Conservation (phyloP, 2,113 vertebrate genomes). For the Leucopternis melanops region DNA sequence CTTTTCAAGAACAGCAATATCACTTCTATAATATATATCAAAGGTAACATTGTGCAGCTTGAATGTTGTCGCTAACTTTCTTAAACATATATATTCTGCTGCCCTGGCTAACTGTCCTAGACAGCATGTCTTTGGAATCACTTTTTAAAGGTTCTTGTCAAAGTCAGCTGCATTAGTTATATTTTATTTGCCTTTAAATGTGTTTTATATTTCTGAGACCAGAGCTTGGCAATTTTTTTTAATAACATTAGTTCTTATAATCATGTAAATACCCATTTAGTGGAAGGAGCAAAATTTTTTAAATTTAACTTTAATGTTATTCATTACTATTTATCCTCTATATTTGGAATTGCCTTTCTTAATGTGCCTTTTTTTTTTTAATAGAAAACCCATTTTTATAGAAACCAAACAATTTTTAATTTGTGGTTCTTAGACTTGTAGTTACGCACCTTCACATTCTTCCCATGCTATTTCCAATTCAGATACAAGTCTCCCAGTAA, state of each 20-base stretch:
- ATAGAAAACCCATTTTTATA: neutral
- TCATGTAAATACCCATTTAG: conserved; percentile 31
- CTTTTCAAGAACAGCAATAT: conserved; percentile 48
- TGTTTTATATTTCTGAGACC: conserved; percentile 1
- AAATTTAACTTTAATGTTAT: conserved; percentile 29
- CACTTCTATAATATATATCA: conserved; percentile 35
- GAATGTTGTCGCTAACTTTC: conserved; percentile 8
- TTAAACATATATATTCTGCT: neutral
- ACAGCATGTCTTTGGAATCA: conserved; percentile 32
- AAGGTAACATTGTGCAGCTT: conserved; percentile 8
- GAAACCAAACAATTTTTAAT: neutral
- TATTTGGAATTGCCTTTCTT: neutral
- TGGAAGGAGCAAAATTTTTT: neutral
- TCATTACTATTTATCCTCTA: conserved; percentile 13
- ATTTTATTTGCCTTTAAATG: neutral
- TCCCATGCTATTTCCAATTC: neutral
- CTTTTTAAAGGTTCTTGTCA: conserved; percentile 44
- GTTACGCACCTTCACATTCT: neutral
- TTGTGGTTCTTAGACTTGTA: neutral
- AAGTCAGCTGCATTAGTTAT: conserved; percentile 3
- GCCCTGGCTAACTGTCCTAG: neutral
- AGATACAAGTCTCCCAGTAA: neutral
- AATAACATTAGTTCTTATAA: conserved; percentile 21
- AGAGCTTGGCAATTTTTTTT: neutral
- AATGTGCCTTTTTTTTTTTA: neutral